Percentiles rank a stretch among this genome's conserved stretches.
phyloP scores from a whole-genome alignment of 1,140 invertebrate species.

The Capitella teleta region DNA sequence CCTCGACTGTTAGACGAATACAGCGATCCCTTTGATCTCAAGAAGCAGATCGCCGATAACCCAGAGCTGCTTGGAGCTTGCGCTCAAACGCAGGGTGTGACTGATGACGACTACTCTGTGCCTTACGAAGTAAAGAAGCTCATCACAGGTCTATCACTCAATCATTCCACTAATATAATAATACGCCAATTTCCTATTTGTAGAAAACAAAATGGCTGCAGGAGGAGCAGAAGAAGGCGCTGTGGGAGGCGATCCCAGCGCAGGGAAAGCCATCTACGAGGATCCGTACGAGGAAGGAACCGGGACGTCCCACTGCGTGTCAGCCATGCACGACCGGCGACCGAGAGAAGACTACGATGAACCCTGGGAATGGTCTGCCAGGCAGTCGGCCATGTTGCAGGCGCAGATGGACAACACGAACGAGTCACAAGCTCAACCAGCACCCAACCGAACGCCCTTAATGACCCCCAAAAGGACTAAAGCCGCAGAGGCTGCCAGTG shows the following conservation, averaged over 20 bases:
- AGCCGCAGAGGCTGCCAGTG: not conserved
- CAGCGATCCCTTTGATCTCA: constrained; percentile 11
- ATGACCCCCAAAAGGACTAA: not conserved
- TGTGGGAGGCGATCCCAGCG: no score
- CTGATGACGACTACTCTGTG: constrained; percentile 12
- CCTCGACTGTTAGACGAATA: constrained; percentile 11
- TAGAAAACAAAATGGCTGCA: no score
- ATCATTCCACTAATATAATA: no score
- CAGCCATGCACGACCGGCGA: not conserved
- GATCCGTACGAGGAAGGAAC: no score
- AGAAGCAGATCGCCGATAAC: constrained; percentile 2
- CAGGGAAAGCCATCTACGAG: no score
- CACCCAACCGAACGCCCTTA: not conserved
- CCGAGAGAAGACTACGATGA: constrained; percentile 1
- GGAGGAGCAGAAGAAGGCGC: no score
- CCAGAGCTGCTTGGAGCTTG: constrained; percentile 5
- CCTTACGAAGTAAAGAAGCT: constrained; percentile 14
- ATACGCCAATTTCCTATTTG: no score
- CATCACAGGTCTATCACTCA: constrained; percentile 5
- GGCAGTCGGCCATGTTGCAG: not conserved
- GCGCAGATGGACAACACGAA: not conserved
- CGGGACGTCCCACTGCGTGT: no score
- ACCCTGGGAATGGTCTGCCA: constrained; percentile 3
- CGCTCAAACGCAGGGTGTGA: not conserved
- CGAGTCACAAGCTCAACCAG: not conserved